These are phyloP conservation scores for Pogonomyrmex californicus DNA, from an alignment of 1,140 invertebrate genomes.

Conservation along the genomic window DNA sequence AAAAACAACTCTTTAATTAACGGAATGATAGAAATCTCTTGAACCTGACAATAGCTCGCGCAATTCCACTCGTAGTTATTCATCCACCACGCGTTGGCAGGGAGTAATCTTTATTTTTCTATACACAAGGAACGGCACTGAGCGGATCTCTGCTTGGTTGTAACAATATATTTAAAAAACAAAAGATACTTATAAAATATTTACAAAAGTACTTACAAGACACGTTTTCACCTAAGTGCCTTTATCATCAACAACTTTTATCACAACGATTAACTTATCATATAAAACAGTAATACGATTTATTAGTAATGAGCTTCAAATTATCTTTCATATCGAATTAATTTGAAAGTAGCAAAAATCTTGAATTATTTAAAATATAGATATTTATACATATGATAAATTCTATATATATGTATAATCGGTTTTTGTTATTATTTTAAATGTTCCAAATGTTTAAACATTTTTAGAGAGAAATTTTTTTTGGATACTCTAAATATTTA, in stretches of 20 bases:
- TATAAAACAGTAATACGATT: slow-evolving; percentile 8
- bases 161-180: too few species aligned
- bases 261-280: slow-evolving; percentile 6
- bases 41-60: too few species aligned
- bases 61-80: too few species aligned
- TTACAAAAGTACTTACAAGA: too few species aligned
- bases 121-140: too few species aligned
- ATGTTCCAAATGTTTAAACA: not conserved
- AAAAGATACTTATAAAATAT: too few species aligned
- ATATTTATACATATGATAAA: not conserved
- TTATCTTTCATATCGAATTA: not conserved
- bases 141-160: too few species aligned
- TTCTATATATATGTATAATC: not conserved
- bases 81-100: too few species aligned
- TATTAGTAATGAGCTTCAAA: not conserved
- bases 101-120: too few species aligned
- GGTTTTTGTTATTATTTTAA: not conserved
- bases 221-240: slow-evolving; percentile 47
- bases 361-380: not conserved
- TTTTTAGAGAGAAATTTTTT: not conserved
- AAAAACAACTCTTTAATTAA: too few species aligned
- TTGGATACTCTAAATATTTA: not conserved
- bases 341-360: not conserved
- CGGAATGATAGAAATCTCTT: too few species aligned
- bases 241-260: slow-evolving; percentile 14